Conservation (phyloP, 2,888 invertebrate species). For the Troides oblongomaculatus region DNA sequence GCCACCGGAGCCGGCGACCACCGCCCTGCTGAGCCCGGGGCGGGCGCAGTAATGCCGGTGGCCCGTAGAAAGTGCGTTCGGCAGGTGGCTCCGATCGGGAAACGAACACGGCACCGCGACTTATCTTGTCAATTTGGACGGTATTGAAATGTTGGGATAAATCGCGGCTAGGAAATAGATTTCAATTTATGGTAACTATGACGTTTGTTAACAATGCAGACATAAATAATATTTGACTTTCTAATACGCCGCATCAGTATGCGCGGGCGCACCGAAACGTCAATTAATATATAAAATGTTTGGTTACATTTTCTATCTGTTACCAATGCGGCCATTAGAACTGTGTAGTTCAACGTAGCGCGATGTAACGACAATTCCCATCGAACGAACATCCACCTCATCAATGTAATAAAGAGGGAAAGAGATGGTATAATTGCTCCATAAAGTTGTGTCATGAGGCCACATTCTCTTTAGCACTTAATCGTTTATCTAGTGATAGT, state of each 20-base stretch:
- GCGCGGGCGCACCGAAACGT: background rate
- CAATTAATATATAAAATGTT: background rate
- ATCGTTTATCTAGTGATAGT: no score
- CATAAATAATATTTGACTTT: conserved; percentile 4
- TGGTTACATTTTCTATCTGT: no score
- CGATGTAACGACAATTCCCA: no score
- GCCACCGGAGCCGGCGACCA: conserved; percentile 52
- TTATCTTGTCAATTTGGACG: conserved; percentile 26
- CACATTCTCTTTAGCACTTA: no score
- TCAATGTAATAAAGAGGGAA: no score
- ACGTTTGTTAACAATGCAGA: conserved; percentile 7
- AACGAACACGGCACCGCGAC: conserved; percentile 10
- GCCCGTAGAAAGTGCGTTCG: conserved; percentile 53
- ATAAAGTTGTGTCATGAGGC: no score
- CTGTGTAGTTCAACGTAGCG: no score
- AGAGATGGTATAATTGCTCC: no score
- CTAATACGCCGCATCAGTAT: background rate
- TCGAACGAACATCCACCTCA: no score
- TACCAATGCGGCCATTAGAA: background rate
- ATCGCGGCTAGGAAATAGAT: conserved; percentile 5
- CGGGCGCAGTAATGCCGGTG: conserved; percentile 50
- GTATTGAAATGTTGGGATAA: conserved; percentile 28
- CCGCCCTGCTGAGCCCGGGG: conserved; percentile 42
- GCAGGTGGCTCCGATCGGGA: conserved; percentile 19
- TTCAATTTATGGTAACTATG: conserved; percentile 10